Evolutionary conservation across 2,113 vertebrate genomes (phyloP).

Genomic region (Mobula hypostoma): DNA sequence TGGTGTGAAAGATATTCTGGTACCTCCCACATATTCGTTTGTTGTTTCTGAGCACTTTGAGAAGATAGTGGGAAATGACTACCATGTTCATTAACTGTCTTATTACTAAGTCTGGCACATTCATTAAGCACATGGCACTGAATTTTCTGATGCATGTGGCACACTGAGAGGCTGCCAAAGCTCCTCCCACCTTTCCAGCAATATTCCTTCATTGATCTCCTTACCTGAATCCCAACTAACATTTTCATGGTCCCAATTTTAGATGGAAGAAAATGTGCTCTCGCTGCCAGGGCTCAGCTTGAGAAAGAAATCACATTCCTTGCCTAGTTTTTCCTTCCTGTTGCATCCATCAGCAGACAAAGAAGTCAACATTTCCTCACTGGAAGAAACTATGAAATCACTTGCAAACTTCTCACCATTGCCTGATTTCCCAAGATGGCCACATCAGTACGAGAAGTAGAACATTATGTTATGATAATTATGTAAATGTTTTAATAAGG

Average conservation of each 20-base stretch:
- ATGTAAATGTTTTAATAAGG: too few relatives aligned
- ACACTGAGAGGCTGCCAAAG: not conserved
- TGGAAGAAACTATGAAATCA: too few relatives aligned
- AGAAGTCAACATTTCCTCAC: too few relatives aligned
- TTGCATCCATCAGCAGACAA: too few relatives aligned
- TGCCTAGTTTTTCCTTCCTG: not conserved
- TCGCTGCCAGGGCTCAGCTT: not conserved
- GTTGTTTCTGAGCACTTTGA: not conserved
- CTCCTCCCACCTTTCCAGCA: not conserved
- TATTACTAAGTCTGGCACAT: not conserved
- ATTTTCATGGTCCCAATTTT: too few relatives aligned
- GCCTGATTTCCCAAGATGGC: not conserved
- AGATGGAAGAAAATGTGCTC: not conserved
- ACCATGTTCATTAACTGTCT: not conserved
- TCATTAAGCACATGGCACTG: not conserved
- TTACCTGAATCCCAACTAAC: not conserved
- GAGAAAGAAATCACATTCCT: not conserved
- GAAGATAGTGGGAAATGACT: not conserved
- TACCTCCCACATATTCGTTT: not conserved
- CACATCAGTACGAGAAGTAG: not conserved
- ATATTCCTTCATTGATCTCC: not conserved
- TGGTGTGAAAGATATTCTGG: not conserved
- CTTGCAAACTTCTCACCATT: not conserved
- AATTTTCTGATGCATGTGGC: not conserved
- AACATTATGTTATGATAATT: not conserved